phyloP scores from a whole-genome alignment of 2,888 invertebrate species.

The Dexiosoma caninum region DNA sequence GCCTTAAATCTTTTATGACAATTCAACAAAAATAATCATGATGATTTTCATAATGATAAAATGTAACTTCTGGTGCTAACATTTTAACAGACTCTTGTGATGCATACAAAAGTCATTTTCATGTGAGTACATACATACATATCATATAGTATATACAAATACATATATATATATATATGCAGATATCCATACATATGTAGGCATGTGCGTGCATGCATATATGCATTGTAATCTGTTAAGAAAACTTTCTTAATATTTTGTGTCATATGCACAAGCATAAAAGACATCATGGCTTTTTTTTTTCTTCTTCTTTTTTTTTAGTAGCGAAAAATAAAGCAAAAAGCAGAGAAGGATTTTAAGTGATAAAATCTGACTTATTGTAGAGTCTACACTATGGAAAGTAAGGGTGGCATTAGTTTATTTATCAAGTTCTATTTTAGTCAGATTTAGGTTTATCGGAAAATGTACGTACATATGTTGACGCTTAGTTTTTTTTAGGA shows the following conservation, averaged over 20 bases:
- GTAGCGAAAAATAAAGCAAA: neutral
- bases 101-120: neutral
- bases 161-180: neutral
- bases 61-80: conserved; percentile 44
- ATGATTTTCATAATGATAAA: conserved; percentile 32
- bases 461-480: too few species aligned
- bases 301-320: too few species aligned
- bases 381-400: neutral
- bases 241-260: conserved; percentile 60
- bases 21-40: conserved; percentile 29
- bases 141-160: neutral
- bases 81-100: conserved; percentile 39
- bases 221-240: conserved; percentile 54
- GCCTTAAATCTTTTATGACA: conserved; percentile 50
- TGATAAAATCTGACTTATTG: neutral
- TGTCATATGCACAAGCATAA: conserved; percentile 44
- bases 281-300: neutral
- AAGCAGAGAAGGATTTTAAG: neutral
- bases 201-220: neutral
- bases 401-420: too few species aligned
- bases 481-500: too few species aligned
- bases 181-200: neutral
- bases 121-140: neutral
- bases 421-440: too few species aligned
- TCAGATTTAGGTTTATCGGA: too few species aligned